Conservation (phyloP, 2,888 invertebrate species). For the Anticlea derivata region DNA sequence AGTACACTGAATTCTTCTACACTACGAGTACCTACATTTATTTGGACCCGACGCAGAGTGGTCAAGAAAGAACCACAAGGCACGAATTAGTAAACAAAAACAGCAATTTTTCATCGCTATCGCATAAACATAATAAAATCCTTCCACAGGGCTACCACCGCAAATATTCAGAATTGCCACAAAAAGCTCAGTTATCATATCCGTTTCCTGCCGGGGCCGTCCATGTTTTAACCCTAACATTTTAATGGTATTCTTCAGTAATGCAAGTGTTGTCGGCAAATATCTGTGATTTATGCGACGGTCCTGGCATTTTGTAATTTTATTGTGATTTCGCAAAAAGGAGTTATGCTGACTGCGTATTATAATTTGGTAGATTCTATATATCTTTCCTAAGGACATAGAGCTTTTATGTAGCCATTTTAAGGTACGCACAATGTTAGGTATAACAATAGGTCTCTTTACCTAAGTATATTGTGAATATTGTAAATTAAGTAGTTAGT, state of each 20-base stretch:
- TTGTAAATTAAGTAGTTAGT: too few species aligned
- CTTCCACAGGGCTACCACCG: conserved; percentile 23
- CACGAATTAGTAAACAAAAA: conserved; percentile 2
- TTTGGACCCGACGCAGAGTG: too few species aligned
- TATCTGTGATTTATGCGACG: conserved; percentile 38
- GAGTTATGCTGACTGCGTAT: conserved; percentile 2
- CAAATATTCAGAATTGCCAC: conserved; percentile 48
- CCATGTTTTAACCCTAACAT: conserved; percentile 56
- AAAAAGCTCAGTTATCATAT: conserved; percentile 59
- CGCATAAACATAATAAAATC: conserved; percentile 21
- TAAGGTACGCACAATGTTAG: too few species aligned
- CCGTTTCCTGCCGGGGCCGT: conserved; percentile 55
- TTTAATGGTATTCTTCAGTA: conserved; percentile 43
- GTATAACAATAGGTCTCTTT: too few species aligned
- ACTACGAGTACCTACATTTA: too few species aligned
- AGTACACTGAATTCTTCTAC: too few species aligned
- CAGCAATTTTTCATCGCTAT: conserved; percentile 17
- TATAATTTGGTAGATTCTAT: background rate
- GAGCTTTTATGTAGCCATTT: too few species aligned
- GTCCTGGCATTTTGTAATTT: conserved; percentile 33
- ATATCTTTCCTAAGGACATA: too few species aligned
- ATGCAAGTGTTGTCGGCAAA: conserved; percentile 40
- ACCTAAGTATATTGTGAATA: too few species aligned
- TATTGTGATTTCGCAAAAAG: conserved; percentile 28
- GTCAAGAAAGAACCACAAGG: too few species aligned